Evolutionary conservation across 2,113 vertebrate genomes (phyloP), one percentile per base, ranked within the genome.

Genomic region (Stigmatopora argus): DNA sequence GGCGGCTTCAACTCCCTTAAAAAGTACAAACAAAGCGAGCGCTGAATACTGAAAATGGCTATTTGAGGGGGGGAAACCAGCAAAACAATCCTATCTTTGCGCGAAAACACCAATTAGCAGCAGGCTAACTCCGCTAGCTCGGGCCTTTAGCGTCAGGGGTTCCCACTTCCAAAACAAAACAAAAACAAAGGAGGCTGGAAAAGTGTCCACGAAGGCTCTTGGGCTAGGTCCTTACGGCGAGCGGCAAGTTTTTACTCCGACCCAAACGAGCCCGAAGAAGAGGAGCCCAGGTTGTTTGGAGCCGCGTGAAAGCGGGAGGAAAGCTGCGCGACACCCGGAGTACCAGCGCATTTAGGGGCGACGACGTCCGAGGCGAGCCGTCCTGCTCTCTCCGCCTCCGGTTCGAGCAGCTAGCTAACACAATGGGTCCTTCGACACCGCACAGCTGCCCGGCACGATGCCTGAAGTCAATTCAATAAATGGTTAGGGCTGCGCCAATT

Each of bases 401-500:
- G 23, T 51, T 51, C 46, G n/a, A 51, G 13, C 21, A 53, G 19
- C 51, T 21, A 15, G 23, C 53, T 31, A 61, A 61, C 59, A 0
- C n/a, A 19, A 13, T 13, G 75, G 87, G 87, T 87, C 89, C 74
- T 90, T 71, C 60, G 60, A 62, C 82, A 70, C 86, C 82, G 90
- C 89, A 91, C 90, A 92, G 90, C 65, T 85, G 66, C 51, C 88
- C 81, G 49, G 11, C 14, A 35, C 0, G 65, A 19, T 87, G 90
- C 90, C 90, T 87, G 89, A 84, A 48, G 52, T 31, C 80, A 87
- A 61, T 31, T 15, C 26, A 15, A 23, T 31, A 6, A 1, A 53
- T 4, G 15, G 0, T 5, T 5, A 31, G 5, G 6, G 12, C 15
- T 15, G 12, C 11, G 14, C 0, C 11, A 55, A 26, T 14, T 13